Evolutionary conservation across 2,888 invertebrate species (phyloP).

Genomic region (Clitarchus hookeri): DNA sequence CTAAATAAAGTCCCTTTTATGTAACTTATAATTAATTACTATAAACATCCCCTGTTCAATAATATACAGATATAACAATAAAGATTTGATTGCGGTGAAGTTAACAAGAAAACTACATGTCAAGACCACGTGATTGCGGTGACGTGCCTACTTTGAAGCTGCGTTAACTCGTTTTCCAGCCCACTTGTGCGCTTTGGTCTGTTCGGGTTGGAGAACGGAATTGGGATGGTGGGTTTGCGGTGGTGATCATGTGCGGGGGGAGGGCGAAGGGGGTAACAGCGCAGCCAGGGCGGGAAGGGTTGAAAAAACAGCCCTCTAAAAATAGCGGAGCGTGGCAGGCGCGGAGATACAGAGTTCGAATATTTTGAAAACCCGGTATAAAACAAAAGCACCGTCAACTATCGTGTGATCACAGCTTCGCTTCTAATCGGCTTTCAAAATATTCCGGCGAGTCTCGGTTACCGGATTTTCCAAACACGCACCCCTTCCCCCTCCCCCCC

Average conservation of each 20-base stretch:
- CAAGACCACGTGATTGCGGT: too few relatives aligned
- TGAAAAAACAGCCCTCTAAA: neutral
- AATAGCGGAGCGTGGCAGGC: neutral
- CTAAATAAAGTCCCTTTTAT: too few relatives aligned
- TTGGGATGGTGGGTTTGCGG: neutral
- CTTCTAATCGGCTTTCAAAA: conserved; percentile 38
- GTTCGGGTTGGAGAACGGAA: neutral
- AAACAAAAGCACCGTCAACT: conserved; percentile 27
- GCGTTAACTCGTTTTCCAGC: neutral
- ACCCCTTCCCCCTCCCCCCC: neutral
- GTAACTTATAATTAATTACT: too few relatives aligned
- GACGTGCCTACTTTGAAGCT: too few relatives aligned
- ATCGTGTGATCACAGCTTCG: conserved; percentile 37
- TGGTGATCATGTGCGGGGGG: neutral
- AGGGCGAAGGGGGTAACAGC: neutral
- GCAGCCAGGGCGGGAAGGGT: neutral
- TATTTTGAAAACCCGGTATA: conserved; percentile 26
- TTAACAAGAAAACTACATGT: too few relatives aligned
- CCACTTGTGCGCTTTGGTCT: neutral
- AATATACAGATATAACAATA: too few relatives aligned
- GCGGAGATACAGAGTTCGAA: conserved; percentile 11
- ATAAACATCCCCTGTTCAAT: too few relatives aligned
- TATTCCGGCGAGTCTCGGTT: conserved; percentile 27
- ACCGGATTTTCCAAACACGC: neutral
- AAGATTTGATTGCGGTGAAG: too few relatives aligned